Percentiles rank a stretch among this genome's conserved stretches.
phyloP scores from a whole-genome alignment of 2,888 invertebrate genomes.

The Carterocephalus palaemon region DNA sequence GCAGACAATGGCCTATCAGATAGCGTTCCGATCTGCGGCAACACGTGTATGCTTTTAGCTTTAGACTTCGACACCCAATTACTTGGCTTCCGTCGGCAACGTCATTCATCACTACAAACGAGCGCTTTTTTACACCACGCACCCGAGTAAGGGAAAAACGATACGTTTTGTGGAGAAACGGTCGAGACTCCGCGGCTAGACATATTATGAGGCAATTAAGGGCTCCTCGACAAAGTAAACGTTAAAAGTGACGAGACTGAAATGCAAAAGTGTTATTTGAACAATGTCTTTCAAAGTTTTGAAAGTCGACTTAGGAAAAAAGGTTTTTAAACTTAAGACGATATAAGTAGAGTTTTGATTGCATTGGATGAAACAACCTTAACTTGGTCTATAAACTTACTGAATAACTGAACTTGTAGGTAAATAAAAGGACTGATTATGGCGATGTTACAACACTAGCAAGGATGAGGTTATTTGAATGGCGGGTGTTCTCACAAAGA shows the following conservation, averaged over 20 bases:
- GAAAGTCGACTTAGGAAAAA: too few species aligned
- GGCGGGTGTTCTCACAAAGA: too few species aligned
- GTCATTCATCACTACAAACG: conserved; percentile 70
- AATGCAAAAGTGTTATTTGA: conserved; percentile 1
- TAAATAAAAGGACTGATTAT: too few species aligned
- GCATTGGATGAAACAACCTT: too few species aligned
- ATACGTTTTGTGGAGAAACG: conserved; percentile 20
- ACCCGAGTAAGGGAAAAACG: conserved; percentile 20
- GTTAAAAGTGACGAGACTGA: conserved; percentile 35
- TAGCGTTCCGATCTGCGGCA: conserved; percentile 49
- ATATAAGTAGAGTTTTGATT: too few species aligned
- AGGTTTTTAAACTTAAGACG: too few species aligned
- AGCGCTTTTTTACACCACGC: conserved; percentile 49
- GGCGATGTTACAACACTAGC: too few species aligned
- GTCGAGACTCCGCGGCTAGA: conserved; percentile 10
- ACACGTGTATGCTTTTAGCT: conserved; percentile 76
- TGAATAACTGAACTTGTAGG: too few species aligned
- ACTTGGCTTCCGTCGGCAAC: conserved; percentile 52
- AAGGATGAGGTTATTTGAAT: too few species aligned
- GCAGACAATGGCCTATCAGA: conserved; percentile 72
- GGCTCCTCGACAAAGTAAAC: conserved; percentile 44
- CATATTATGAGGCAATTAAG: conserved; percentile 49
- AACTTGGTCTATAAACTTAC: too few species aligned
- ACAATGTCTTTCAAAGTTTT: too few species aligned
- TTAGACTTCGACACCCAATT: conserved; percentile 73